Percentiles rank a stretch among this genome's conserved stretches.
Evolutionary conservation across 35 echinoderm and acorn worm genomes (phyloP).

Genomic region (Ophioderma brevispina): DNA sequence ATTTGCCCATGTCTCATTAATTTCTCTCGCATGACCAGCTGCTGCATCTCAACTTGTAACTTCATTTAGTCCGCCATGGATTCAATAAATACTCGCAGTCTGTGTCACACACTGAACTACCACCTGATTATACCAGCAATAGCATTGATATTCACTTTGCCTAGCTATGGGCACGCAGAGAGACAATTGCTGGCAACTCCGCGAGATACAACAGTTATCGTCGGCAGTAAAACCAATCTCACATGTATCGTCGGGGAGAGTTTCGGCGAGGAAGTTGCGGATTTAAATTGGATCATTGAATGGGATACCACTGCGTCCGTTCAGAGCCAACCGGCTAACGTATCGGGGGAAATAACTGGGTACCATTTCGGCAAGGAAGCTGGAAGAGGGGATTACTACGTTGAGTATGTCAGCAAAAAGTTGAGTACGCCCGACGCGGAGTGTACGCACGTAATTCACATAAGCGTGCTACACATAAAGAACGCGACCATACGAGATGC

Average conservation of each 20-base stretch:
- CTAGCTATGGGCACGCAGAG: background rate
- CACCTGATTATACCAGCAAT: background rate
- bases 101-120: background rate
- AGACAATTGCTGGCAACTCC: background rate
- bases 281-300: background rate
- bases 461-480: background rate
- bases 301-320: background rate
- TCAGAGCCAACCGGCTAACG: background rate
- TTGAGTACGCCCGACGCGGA: background rate
- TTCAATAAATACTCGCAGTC: background rate
- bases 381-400: background rate
- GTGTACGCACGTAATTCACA: background rate
- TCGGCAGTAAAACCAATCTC: background rate
- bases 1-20: background rate
- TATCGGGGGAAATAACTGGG: background rate
- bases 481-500: background rate
- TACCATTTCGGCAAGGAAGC: background rate
- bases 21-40: background rate
- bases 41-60: background rate
- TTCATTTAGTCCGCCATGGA: background rate
- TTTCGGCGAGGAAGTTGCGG: background rate
- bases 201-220: background rate
- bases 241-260: background rate
- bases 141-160: background rate
- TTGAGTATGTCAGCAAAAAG: background rate